These are phyloP conservation scores for Rhineura floridana DNA, from an alignment of 2,113 vertebrate species.

Conservation along the genomic window DNA sequence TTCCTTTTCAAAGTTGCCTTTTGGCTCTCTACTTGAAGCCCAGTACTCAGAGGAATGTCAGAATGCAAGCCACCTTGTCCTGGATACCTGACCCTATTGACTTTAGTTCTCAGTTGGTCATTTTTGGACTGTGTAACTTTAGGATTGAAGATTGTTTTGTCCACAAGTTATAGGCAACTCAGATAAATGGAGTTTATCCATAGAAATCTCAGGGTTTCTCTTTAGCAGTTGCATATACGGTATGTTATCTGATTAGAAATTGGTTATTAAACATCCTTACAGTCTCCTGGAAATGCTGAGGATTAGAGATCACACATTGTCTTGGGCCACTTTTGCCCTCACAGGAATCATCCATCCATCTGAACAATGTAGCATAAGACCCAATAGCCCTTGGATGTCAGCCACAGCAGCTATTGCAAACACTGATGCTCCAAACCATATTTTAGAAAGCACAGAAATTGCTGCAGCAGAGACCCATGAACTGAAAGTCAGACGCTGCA, in stretches of 20 bases:
- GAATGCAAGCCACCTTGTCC: neutral
- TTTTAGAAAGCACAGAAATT: neutral
- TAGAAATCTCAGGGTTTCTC: neutral
- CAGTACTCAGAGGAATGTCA: neutral
- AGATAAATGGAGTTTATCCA: neutral
- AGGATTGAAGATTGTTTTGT: neutral
- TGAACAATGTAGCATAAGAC: neutral
- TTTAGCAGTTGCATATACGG: neutral
- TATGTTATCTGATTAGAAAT: neutral
- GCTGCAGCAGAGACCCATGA: neutral
- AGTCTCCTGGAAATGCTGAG: neutral
- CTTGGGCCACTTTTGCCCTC: neutral
- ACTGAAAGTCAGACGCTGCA: neutral
- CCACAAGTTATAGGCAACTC: neutral
- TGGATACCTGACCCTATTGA: neutral
- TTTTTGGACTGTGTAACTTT: neutral
- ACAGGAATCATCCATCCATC: neutral
- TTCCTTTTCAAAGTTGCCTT: slow-evolving; percentile 3
- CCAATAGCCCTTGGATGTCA: neutral
- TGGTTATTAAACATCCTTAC: neutral
- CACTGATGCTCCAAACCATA: neutral
- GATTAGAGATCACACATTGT: neutral
- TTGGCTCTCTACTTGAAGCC: slow-evolving; percentile 34
- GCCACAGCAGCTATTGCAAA: neutral
- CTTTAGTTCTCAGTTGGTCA: neutral